Evolutionary conservation across 2,113 vertebrate species (phyloP), one percentile per base, ranked within the genome.

Genomic region (Corythaixoides concolor): DNA sequence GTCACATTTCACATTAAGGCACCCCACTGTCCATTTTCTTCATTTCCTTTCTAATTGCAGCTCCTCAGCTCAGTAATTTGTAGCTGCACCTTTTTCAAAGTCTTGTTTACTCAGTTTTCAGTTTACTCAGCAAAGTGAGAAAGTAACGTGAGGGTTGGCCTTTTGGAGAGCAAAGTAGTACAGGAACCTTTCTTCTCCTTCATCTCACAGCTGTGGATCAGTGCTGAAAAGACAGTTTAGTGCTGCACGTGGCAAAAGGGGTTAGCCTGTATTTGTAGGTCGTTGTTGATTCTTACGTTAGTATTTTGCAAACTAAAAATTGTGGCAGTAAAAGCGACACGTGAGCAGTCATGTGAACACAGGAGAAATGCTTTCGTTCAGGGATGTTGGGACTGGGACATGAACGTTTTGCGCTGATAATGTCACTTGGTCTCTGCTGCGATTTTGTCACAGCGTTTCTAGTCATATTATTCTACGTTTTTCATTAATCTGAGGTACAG

Each of bases 1-100:
- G 97, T 97, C 97, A 96, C 80, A 95, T 97, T 98, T 97, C 96
- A 93, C 95, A 97, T 97, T 97, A 98, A 93, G 90, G 91, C 82
- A 89, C 85, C 92, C 88, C 90, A 97, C 84, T 88, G 78, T 96
- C 84, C 94, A 47, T 96, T 98, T 98, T 97, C 97, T 97, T 98
- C 88, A 97, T 98, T 98, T 98, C 97, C 97, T 98, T 97, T 98
- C 97, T 98, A 97, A 97, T 97, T 97, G 96, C 81, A 92, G 93
- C 89, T 98, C 95, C 66, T 76, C 82, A 84, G 81, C 95, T 94
- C 85, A 67, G 87, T 97, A 97, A 97, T 97, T 97, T 96, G 91
- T 89, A 97, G 76, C 96, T 97, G 58, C 7, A 72, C 43, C 39
- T 94, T 68, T 89, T 97, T 77, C 89, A 70, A 95, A 97, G 59